Evolutionary conservation across 1,140 invertebrate species (phyloP).

Genomic region (Hesperophylax magnus): DNA sequence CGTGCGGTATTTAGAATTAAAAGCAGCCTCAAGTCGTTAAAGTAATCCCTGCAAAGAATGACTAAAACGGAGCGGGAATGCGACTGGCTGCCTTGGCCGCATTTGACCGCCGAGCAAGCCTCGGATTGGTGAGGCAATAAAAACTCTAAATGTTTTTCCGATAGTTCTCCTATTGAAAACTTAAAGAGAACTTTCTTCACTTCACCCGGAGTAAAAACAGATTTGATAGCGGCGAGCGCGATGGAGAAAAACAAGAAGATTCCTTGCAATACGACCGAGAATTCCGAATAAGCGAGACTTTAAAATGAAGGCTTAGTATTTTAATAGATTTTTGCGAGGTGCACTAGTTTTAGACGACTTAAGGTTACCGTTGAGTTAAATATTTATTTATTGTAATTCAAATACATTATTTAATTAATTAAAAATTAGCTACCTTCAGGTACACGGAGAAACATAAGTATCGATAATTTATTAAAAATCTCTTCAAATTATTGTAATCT

Average conservation of each 20-base stretch:
- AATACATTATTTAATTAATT: no score
- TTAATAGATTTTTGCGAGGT: neutral
- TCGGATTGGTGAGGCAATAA: conserved; percentile 34
- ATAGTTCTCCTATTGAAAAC: conserved; percentile 52
- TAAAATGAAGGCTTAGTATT: conserved; percentile 13
- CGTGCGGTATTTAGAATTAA: no score
- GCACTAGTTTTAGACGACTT: no score
- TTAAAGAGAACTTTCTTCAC: conserved; percentile 43
- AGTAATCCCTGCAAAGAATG: no score
- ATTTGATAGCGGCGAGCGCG: conserved; percentile 45
- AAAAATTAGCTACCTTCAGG: no score
- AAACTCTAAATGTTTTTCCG: conserved; percentile 51
- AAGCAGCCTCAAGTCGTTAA: no score
- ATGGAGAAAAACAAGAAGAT: conserved; percentile 15
- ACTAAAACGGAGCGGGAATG: neutral
- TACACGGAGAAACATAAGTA: no score
- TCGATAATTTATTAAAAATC: no score
- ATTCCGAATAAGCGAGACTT: neutral
- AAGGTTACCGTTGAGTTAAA: no score
- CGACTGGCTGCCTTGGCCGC: neutral
- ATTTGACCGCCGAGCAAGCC: neutral
- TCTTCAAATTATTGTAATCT: no score
- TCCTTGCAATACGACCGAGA: conserved; percentile 22
- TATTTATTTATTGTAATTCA: no score
- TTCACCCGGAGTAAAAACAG: conserved; percentile 48